These are phyloP conservation scores for Hyles lineata DNA, from an alignment of 2,888 invertebrate genomes.

Conservation along the genomic window DNA sequence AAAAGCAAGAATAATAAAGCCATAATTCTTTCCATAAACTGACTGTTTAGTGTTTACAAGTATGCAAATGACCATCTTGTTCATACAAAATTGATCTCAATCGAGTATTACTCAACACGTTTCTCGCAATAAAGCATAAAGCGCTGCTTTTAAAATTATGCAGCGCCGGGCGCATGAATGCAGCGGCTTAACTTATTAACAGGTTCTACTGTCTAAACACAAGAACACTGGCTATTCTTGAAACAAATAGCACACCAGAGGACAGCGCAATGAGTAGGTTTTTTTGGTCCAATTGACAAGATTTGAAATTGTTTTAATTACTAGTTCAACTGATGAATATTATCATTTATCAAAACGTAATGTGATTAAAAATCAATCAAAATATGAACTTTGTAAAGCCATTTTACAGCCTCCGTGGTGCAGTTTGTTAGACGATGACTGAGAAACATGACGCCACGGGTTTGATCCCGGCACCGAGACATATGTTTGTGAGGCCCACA, in stretches of 20 bases:
- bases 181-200: conserved; percentile 44
- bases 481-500: too few relatives aligned
- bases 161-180: conserved; percentile 24
- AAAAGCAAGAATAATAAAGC: too few relatives aligned
- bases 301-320: background rate
- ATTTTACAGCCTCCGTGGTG: too few relatives aligned
- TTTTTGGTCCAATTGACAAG: background rate
- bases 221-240: conserved; percentile 42
- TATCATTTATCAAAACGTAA: too few relatives aligned
- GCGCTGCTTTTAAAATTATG: conserved; percentile 20
- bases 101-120: background rate
- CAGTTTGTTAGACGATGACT: too few relatives aligned
- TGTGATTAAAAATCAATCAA: too few relatives aligned
- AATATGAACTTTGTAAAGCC: too few relatives aligned
- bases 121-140: conserved; percentile 1
- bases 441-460: too few relatives aligned
- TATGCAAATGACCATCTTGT: background rate
- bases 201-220: conserved; percentile 43
- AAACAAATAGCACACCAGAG: conserved; percentile 45
- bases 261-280: conserved; percentile 33
- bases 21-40: too few relatives aligned
- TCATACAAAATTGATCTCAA: background rate
- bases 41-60: background rate
- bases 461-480: too few relatives aligned
- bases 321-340: background rate